Base-by-base conservation (phyloP, 2,888 invertebrate species). In the Cabera pusaria region DNA sequence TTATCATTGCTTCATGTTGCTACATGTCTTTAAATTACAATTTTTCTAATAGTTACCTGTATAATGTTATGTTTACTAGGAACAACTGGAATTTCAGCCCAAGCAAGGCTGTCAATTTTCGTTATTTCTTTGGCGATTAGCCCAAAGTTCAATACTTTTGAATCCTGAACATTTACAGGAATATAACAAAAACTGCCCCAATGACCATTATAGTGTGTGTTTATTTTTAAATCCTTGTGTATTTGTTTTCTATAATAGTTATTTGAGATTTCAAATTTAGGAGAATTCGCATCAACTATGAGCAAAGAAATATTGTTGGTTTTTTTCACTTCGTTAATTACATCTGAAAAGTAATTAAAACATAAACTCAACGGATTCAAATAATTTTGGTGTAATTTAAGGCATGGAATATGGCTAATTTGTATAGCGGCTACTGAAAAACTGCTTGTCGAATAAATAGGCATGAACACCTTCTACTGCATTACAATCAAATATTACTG, bases 21-120 rank as follows among this genome's bases (percentile, higher is more conserved):
- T n/a, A n/a, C n/a, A n/a, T n/a, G n/a, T n/a, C n/a, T n/a, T n/a
- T n/a, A n/a, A n/a, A n/a, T n/a, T n/a, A n/a, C n/a, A n/a, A n/a
- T n/a, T n/a, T n/a, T n/a, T n/a, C n/a, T n/a, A n/a, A n/a, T n/a
- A n/a, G n/a, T n/a, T n/a, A n/a, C n/a, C n/a, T n/a, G n/a, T n/a
- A n/a, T n/a, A n/a, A n/a, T n/a, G n/a, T n/a, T n/a, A n/a, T n/a
- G n/a, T n/a, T n/a, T n/a, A n/a, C n/a, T n/a, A n/a, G n/a, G n/a
- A n/a, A n/a, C n/a, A n/a, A 19, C 0, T 5, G 29, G 10, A 25
- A 24, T 6, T 6, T 37, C 37, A 6, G 12, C 4, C 37, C 37
- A 37, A 3, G 20, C 1, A 1, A 37, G 20, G 6, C 23, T 29
- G 5, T 37, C 29, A 20, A 29, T 3, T 9, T 25, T 16, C 1